phyloP scores from a whole-genome alignment of 2,113 vertebrate genomes.

The Peromyscus maniculatus region DNA sequence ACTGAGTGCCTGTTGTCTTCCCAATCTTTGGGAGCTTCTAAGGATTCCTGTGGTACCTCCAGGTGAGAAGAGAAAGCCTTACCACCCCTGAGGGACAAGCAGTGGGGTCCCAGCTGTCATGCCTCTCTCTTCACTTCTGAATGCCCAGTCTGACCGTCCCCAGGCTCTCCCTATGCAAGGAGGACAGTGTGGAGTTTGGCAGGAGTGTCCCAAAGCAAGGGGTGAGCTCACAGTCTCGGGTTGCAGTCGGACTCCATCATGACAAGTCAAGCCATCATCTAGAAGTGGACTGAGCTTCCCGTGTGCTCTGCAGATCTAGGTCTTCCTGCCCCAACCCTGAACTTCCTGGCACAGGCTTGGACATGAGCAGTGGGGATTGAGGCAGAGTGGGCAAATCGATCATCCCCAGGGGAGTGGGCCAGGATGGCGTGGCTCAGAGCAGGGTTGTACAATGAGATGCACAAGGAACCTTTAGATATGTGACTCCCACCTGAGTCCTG shows the following conservation, averaged over 20 bases:
- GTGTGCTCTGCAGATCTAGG: not conserved
- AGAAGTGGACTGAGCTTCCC: not conserved
- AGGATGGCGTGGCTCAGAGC: fast-evolving
- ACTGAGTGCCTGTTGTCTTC: not conserved
- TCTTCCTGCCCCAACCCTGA: not conserved
- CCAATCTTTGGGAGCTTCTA: not conserved
- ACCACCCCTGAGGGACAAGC: fast-evolving
- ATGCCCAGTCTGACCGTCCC: not conserved
- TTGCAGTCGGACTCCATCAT: not conserved
- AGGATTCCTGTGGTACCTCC: fast-evolving
- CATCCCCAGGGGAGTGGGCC: not conserved
- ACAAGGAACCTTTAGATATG: not conserved
- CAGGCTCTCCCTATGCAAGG: fast-evolving
- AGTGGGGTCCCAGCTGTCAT: not conserved
- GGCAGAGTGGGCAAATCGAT: not conserved
- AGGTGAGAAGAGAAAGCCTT: not conserved
- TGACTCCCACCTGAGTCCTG: not conserved
- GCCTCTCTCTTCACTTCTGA: not conserved
- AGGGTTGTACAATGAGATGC: not conserved
- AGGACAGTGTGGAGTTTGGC: conserved; percentile 32
- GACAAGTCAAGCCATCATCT: not conserved
- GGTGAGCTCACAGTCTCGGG: conserved; percentile 47
- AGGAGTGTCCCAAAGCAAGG: conserved; percentile 3
- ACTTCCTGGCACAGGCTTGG: not conserved
- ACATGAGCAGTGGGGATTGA: not conserved